Evolutionary conservation across 2,888 invertebrate genomes (phyloP).

Genomic region (Notodonta dromedarius): DNA sequence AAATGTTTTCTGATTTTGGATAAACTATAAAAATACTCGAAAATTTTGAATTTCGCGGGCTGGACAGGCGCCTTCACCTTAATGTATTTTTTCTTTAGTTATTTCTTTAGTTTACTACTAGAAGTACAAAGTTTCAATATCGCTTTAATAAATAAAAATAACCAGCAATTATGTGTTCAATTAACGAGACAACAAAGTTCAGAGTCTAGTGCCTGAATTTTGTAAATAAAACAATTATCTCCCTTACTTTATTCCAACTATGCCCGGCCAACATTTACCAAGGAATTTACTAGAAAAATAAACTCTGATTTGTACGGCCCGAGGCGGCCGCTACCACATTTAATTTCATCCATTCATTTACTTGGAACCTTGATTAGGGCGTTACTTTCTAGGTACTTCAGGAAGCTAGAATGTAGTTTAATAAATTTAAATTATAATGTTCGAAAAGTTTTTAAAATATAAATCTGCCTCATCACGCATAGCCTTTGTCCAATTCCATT

Average conservation of each 20-base stretch:
- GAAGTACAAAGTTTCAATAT: no score
- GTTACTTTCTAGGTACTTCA: not conserved
- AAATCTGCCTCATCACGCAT: no score
- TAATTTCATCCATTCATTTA: constrained; percentile 21
- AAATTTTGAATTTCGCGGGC: no score
- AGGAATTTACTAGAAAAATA: constrained; percentile 18
- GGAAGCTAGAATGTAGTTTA: not conserved
- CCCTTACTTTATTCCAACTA: not conserved
- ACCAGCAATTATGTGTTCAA: no score
- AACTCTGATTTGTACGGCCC: constrained; percentile 2
- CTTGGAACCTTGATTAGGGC: constrained; percentile 19
- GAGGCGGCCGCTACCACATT: constrained; percentile 12
- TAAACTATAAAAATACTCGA: no score
- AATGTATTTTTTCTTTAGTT: no score
- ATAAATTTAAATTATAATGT: not conserved
- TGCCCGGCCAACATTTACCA: constrained; percentile 3
- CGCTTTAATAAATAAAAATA: no score
- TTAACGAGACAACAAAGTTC: not conserved
- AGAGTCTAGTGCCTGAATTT: not conserved
- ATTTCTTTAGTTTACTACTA: no score
- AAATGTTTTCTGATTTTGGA: no score
- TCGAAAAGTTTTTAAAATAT: not conserved
- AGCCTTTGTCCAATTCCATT: no score
- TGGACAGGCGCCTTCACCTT: no score
- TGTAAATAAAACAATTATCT: constrained; percentile 2